Evolutionary conservation across 2,797 vertebrate species (phyloP), one percentile per base, ranked within the genome.

Genomic region (Brachyrhaphis roseni): DNA sequence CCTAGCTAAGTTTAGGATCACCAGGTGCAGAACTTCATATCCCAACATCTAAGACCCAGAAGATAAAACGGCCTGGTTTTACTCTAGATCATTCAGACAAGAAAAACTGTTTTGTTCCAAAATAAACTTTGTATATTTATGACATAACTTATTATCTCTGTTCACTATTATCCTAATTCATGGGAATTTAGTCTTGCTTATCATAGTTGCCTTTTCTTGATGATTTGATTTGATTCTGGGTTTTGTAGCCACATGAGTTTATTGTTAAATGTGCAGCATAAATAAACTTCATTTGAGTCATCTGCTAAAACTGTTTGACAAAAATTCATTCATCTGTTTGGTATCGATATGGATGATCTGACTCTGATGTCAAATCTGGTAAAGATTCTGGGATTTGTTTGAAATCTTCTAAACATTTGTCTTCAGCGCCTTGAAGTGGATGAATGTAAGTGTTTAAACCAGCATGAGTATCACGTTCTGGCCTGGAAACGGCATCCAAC

Each of bases 381-480:
- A 15, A 46, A 46, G 28, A 45, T 31, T 28, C 41, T 45, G 49
- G 11, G 8, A 46, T 3, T 2, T 15, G 18, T 41, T 31, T 43
- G 18, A 62, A 12, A 28, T 75, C 55, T 34, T 41, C n/a, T 26
- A 36, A 73, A 74, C 72, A 55, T 74, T 55, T 74, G 53, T 49
- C 10, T 62, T 46, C n/a, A 59, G 41, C 3, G 3, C 39, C 39
- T 59, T 28, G 16, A 34, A 31, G 18, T 46, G 55, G 74, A 75
- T 39, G 23, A 57, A 39, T 43, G 15, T 23, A 26, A 20, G 73
- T n/a, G 39, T 75, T 75, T 45, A 62, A 59, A 75, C n/a, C 74
- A 31, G 18, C 39, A 20, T 57, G 26, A 15, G 73, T 59, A 20
- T 75, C 41, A 59, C 5, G 41, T 75, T 75, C 73, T 75, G 39